Evolutionary conservation across 2,797 vertebrate species (phyloP), one percentile per base, ranked within the genome.

Genomic region (Lemur catta): DNA sequence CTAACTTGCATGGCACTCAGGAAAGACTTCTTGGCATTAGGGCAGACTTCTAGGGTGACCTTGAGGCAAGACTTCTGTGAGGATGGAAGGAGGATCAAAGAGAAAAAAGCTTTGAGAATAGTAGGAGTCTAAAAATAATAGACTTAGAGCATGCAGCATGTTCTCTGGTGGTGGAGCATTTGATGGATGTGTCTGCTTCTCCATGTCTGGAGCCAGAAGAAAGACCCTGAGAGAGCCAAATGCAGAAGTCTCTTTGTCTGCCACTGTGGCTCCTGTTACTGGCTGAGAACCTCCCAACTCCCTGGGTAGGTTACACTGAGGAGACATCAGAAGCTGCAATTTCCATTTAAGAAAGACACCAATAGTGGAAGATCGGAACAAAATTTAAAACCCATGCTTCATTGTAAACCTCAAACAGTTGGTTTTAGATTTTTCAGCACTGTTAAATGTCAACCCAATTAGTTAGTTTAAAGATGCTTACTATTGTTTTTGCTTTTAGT

Each of bases 101-200:
- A 94, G 46, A 12, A 94, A 74, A 90, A 94, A 75, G 22, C 80
- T 94, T 80, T 55, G 15, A 89, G 46, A 89, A 85, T 65, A 69
- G 22, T 55, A 89, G 30, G 43, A n/a, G 7, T 90, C 65, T 89
- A 50, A 30, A 91, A 81, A 61, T 81, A 74, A 41, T 69, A 57
- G 24, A 50, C 69, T 86, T 69, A 67, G 38, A 74, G 43, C 63
- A 46, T 74, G 3, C 46, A 65, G 20, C 26, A 74, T 50, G 11
- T 78, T 55, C 52, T 84, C 48, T 76, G 24, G 52, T 88, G 41
- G 13, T 75, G 11, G 41, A 95, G 35, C n/a, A 28, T 79, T 57
- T 69, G 35, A 28, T 65, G 11, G 24, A 22, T 82, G 9, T 79
- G 57, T 59, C 71, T 84, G 50, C 43, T 89, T 65, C 74, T 89